Percentiles rank a stretch among this genome's conserved stretches.
Evolutionary conservation across 2,113 vertebrate genomes (phyloP).

Genomic region (Malurus elegans): DNA sequence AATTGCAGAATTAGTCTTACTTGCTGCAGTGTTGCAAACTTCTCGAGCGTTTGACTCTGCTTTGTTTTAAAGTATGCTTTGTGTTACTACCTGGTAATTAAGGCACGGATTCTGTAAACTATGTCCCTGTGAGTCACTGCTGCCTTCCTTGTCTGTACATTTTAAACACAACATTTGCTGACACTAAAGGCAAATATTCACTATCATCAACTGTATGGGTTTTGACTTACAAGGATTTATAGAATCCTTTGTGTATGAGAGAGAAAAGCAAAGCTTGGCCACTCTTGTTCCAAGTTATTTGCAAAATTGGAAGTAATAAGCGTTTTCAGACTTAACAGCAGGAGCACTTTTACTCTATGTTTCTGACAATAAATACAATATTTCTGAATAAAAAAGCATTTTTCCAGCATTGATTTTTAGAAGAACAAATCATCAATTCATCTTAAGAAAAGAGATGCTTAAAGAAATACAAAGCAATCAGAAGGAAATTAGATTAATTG

Average conservation of each 20-base stretch:
- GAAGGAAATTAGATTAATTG: neutral
- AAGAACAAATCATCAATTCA: neutral
- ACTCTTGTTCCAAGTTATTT: neutral
- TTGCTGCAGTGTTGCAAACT: neutral
- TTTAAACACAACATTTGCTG: neutral
- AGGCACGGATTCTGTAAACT: neutral
- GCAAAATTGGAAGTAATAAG: neutral
- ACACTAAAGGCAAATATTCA: neutral
- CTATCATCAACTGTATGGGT: neutral
- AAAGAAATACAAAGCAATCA: neutral
- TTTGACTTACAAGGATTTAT: neutral
- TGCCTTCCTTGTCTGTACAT: neutral
- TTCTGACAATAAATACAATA: neutral
- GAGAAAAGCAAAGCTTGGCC: neutral
- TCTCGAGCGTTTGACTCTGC: neutral
- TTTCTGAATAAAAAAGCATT: neutral
- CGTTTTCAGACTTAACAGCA: neutral
- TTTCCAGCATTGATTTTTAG: neutral
- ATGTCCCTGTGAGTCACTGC: accelerated
- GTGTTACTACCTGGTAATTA: neutral
- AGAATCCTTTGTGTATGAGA: neutral
- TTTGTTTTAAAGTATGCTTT: neutral
- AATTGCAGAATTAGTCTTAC: neutral
- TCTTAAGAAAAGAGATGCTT: neutral
- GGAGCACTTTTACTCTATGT: neutral